Conservation (phyloP, 2,113 vertebrate species). For the Bos javanicus region DNA sequence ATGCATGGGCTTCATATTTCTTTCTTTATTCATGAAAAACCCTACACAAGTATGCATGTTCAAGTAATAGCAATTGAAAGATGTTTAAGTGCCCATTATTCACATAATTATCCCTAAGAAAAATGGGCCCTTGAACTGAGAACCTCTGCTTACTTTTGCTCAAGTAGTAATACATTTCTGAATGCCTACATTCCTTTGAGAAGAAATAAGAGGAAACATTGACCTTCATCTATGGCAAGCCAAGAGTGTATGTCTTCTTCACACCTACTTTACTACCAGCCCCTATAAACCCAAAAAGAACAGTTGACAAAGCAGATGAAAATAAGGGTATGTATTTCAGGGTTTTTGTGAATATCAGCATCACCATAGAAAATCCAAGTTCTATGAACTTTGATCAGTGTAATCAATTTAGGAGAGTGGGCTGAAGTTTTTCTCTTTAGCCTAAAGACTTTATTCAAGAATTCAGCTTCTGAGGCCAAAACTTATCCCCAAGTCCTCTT, state of each 20-base stretch:
- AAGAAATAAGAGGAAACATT: neutral
- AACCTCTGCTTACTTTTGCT: neutral
- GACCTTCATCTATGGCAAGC: neutral
- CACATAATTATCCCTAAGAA: slow-evolving; percentile 1
- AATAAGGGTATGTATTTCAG: neutral
- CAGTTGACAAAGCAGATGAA: neutral
- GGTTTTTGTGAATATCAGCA: neutral
- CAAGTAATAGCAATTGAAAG: slow-evolving; percentile 23
- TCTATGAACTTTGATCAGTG: neutral
- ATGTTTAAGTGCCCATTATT: slow-evolving; percentile 18
- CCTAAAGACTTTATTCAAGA: neutral
- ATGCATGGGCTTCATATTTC: slow-evolving; percentile 16
- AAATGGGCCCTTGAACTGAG: neutral
- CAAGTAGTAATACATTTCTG: neutral
- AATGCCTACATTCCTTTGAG: neutral
- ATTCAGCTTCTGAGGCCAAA: neutral
- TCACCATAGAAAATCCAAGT: neutral
- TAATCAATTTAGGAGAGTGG: neutral
- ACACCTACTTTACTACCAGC: neutral
- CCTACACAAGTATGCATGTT: neutral
- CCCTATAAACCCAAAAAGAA: neutral
- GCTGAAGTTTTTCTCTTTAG: neutral
- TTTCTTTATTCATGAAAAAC: neutral
- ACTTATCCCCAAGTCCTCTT: neutral
- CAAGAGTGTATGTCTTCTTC: neutral